Evolutionary conservation across 2,113 vertebrate genomes (phyloP).

Genomic region (Mastomys coucha): DNA sequence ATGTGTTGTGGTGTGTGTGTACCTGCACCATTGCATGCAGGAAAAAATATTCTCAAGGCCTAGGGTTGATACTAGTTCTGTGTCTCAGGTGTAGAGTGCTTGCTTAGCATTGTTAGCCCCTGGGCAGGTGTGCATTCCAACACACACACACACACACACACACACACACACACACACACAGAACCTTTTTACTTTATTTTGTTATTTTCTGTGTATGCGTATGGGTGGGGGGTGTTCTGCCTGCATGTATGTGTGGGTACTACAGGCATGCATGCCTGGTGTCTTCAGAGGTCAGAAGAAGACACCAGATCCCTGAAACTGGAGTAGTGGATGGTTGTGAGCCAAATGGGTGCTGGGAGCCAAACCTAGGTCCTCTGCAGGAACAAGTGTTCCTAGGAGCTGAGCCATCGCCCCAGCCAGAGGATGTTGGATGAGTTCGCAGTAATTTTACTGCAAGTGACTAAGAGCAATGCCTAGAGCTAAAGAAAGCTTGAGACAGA

Average conservation of each 20-base stretch:
- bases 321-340: background rate
- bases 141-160: too few relatives aligned
- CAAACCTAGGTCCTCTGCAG: background rate
- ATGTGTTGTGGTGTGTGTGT: background rate
- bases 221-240: background rate
- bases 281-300: background rate
- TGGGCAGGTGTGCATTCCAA: background rate
- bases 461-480: background rate
- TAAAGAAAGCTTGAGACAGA: background rate
- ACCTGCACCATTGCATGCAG: background rate
- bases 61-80: background rate
- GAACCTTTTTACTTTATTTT: background rate
- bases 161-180: too few relatives aligned
- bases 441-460: background rate
- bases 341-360: background rate
- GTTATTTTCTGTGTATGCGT: background rate
- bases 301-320: background rate
- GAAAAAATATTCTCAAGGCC: background rate
- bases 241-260: background rate
- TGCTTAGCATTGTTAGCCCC: background rate
- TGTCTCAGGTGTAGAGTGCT: background rate
- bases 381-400: background rate
- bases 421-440: background rate
- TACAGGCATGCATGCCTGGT: background rate
- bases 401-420: background rate